Evolutionary conservation across 2,113 vertebrate species (phyloP), one percentile per base, ranked within the genome.

Genomic region (western clawed frog (Xenopus tropicalis)): DNA sequence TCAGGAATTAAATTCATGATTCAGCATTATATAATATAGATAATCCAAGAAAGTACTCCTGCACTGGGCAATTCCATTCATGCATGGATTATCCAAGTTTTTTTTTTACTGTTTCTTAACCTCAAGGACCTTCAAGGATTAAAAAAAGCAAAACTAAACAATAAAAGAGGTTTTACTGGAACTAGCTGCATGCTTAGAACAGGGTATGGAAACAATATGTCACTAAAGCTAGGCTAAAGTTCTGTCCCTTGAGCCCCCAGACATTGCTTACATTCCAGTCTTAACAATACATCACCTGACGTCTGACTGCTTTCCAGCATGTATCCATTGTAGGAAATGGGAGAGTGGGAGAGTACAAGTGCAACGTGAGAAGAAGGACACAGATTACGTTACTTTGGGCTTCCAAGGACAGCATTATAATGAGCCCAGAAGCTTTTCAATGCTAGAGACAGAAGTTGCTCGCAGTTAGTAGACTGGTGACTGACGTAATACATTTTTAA

Each of bases 271-370:
- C 29, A 54, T 42, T 54, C 24, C 59, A 64, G 25, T 24, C 42
- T 57, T 58, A 65, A 58, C 64, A 72, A 57, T 72, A 25, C 21
- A 72, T 66, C 21, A 46, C 61, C 24, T 72, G 48, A 56, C 37
- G 17, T 21, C 48, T 24, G 12, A 7, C 44, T 20, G 61, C 46
- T 52, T 21, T 64, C 23, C 25, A 54, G 48, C n/a, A 23, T 52
- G 24, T 52, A 56, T 9, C 62, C 57, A 59, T 59, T 59, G 57
- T 48, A 64, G 61, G 61, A 22, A 72, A 61, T 65, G 62, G 17
- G 46, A 63, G 13, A 17, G 14, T 7, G 13, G 59, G 11, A 56
- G 43, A n/a, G 43, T 51, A 62, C 19, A 71, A 62, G 25, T 37
- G 48, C 23, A 72, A 72, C 24, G 8, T 56, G 61, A 72, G 70